Evolutionary conservation across 2,113 vertebrate genomes (phyloP), one percentile per base, ranked within the genome.

Genomic region (Alces alces): DNA sequence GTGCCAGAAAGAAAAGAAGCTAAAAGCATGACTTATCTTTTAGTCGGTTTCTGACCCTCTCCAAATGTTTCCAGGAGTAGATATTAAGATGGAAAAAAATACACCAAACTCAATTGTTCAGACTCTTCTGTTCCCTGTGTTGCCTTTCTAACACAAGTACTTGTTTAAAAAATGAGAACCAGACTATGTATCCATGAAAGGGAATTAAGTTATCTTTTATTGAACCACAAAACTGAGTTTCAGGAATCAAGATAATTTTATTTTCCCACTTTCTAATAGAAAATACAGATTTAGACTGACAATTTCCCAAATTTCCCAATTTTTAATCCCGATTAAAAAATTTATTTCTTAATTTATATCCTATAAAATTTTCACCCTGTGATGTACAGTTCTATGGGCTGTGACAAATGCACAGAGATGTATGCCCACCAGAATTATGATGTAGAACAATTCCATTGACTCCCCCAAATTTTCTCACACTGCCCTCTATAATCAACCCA

Each of bases 41-140:
- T 33, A 55, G 21, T 89, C 25, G 15, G 27, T n/a, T 86, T 86
- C 86, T 93, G 60, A 93, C 19, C 85, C 30, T 90, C 87, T 95
- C 83, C 83, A 90, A 94, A 90, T 87, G 39, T 66, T 83, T 93
- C 93, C 39, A 93, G 23, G 39, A 95, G 50, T 61, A 80, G 61
- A 45, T 45, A 78, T 11, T 61, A 54, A 85, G 33, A 85, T 58
- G 33, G 58, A n/a, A 91, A 85, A 60, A 78, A 73, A 57, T 7
- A 86, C 3, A 88, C 23, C 15, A 25, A 96, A 66, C 61, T 57
- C 84, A 90, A 30, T 28, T 82, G 92, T 50, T 95, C 43, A 50
- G 43, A 61, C 60, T 47, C 52, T 80, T n/a, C 4, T 73, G 12
- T 54, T 55, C 52, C 43, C 16, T 43, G 6, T 1, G 12, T 36